These are phyloP conservation scores for Paguma larvata DNA, from an alignment of 2,797 vertebrate genomes.

Conservation along the genomic window DNA sequence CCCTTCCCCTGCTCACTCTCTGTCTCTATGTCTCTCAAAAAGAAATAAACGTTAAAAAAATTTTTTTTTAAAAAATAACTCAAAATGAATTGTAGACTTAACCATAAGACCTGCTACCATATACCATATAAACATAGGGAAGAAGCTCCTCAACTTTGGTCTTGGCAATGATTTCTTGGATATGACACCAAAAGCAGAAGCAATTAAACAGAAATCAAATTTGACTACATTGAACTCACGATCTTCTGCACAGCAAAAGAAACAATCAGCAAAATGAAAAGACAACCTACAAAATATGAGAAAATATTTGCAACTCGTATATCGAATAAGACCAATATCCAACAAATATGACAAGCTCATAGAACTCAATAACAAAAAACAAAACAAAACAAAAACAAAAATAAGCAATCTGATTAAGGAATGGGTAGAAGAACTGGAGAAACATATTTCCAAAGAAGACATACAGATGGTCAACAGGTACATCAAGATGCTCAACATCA, in stretches of 20 bases:
- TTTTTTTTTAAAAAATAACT: too few relatives aligned
- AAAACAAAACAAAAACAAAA: neutral
- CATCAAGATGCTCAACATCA: neutral
- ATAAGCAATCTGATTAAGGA: neutral
- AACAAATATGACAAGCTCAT: neutral
- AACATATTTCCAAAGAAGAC: neutral
- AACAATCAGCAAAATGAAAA: neutral
- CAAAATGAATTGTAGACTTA: neutral
- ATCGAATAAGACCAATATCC: neutral
- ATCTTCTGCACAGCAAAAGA: neutral
- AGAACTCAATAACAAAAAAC: neutral
- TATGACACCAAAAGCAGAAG: neutral
- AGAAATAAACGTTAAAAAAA: too few relatives aligned
- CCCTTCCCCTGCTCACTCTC: too few relatives aligned
- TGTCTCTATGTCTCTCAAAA: too few relatives aligned
- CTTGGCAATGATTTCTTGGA: neutral
- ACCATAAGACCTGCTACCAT: neutral
- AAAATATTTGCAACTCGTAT: neutral
- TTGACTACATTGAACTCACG: neutral
- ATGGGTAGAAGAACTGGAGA: neutral
- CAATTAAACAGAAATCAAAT: neutral
- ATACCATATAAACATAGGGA: neutral
- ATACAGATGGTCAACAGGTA: neutral
- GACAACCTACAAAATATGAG: neutral
- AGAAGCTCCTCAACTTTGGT: neutral